Conservation (phyloP, 1,140 invertebrate genomes). For the Pogonomyrmex barbatus region DNA sequence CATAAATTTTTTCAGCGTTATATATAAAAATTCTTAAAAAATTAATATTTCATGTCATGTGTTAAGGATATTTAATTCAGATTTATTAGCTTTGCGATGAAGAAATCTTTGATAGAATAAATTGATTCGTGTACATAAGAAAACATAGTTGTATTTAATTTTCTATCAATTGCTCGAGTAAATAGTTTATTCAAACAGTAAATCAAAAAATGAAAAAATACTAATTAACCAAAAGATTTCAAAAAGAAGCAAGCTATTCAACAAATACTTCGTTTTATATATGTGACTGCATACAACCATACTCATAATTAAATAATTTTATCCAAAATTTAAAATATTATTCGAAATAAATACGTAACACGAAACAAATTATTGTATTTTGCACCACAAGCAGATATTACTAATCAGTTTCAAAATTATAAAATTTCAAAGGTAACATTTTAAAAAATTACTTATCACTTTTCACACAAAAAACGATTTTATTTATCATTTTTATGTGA, state of each 20-base stretch:
- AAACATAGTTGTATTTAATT: conserved; percentile 6
- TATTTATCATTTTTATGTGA: neutral
- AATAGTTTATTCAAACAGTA: conserved; percentile 11
- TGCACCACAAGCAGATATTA: neutral
- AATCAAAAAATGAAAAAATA: neutral
- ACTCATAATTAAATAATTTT: neutral
- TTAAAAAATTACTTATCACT: neutral
- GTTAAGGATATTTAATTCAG: neutral
- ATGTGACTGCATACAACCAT: neutral
- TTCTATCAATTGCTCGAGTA: neutral
- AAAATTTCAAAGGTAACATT: neutral
- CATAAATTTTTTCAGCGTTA: neutral
- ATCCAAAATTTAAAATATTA: neutral
- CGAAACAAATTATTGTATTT: neutral
- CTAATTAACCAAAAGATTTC: neutral
- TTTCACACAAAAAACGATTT: neutral
- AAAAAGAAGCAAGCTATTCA: neutral
- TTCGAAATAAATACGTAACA: neutral
- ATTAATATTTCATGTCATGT: neutral
- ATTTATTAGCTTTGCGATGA: neutral
- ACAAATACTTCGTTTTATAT: neutral
- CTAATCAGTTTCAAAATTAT: neutral
- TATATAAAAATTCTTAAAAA: neutral
- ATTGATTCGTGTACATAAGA: neutral
- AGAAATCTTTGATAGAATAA: neutral